Conservation (phyloP, 1,140 invertebrate species). For the Araneus ventricosus region DNA sequence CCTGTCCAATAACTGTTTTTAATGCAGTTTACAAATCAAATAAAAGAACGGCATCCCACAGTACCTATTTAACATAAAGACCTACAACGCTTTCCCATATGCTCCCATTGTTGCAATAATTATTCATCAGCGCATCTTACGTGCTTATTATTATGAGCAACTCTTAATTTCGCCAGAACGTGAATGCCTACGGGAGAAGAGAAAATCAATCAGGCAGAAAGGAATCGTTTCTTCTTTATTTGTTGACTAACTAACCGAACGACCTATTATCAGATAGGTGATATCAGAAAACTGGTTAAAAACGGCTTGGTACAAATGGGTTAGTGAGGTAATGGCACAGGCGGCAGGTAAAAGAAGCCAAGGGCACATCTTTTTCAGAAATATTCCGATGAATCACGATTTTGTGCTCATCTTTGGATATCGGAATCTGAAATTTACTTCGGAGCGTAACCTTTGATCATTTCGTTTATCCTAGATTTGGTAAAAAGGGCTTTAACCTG, state of each 20-base stretch:
- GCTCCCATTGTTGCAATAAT: background rate
- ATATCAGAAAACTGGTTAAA: slow-evolving; percentile 39
- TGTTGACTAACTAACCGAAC: background rate
- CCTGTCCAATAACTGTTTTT: background rate
- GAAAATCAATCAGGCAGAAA: background rate
- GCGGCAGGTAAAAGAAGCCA: background rate
- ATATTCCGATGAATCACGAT: slow-evolving; percentile 10
- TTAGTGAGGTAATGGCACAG: slow-evolving; percentile 49
- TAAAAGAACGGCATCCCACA: no score
- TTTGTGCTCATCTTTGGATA: background rate
- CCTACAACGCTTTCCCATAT: background rate
- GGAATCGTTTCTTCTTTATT: background rate
- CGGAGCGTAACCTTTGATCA: background rate
- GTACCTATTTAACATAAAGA: background rate
- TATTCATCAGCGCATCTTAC: background rate
- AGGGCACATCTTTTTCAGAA: slow-evolving; percentile 3
- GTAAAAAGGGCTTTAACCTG: background rate
- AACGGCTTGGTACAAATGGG: slow-evolving; percentile 48
- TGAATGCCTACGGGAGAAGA: background rate
- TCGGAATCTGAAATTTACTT: background rate
- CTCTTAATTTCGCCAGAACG: background rate
- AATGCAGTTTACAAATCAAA: background rate
- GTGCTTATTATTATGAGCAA: background rate
- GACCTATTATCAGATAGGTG: slow-evolving; percentile 10
- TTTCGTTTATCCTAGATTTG: background rate